Evolutionary conservation across 2,888 invertebrate genomes (phyloP).

Genomic region (Rotaria sp.): DNA sequence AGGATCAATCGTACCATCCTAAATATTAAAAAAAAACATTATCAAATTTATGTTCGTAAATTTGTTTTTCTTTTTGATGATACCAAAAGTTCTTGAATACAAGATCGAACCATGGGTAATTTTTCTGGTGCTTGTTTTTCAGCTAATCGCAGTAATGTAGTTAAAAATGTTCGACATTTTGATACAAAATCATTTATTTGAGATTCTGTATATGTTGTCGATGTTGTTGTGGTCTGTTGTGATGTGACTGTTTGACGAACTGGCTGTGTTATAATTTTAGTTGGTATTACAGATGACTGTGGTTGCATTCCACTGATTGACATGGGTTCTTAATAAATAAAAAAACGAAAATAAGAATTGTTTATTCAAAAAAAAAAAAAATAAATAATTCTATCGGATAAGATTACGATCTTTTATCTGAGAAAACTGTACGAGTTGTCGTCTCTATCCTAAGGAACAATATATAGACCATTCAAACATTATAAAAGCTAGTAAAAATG

Average conservation of each 20-base stretch:
- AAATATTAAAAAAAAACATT: not conserved
- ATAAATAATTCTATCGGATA: no score
- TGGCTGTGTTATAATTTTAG: not conserved
- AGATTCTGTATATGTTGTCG: conserved; percentile 8
- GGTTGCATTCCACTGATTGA: not conserved
- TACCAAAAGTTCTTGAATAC: conserved; percentile 39
- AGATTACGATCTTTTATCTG: no score
- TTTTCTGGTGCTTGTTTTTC: conserved; percentile 39
- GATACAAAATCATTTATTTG: conserved; percentile 23
- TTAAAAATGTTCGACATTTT: conserved; percentile 34
- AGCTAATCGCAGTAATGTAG: conserved; percentile 35
- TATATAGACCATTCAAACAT: no score
- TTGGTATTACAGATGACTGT: not conserved
- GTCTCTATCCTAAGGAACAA: no score
- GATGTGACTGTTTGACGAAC: not conserved
- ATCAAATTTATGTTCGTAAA: not conserved
- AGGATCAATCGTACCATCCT: conserved; percentile 7
- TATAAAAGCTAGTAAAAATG: no score
- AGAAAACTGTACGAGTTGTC: no score
- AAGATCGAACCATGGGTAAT: conserved; percentile 32
- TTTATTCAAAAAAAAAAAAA: no score
- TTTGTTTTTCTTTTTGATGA: not conserved
- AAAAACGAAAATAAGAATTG: not conserved
- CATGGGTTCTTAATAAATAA: not conserved
- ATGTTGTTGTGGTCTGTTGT: not conserved